Evolutionary conservation across 2,797 vertebrate genomes (phyloP).

Genomic region (Mastacembelus armatus): DNA sequence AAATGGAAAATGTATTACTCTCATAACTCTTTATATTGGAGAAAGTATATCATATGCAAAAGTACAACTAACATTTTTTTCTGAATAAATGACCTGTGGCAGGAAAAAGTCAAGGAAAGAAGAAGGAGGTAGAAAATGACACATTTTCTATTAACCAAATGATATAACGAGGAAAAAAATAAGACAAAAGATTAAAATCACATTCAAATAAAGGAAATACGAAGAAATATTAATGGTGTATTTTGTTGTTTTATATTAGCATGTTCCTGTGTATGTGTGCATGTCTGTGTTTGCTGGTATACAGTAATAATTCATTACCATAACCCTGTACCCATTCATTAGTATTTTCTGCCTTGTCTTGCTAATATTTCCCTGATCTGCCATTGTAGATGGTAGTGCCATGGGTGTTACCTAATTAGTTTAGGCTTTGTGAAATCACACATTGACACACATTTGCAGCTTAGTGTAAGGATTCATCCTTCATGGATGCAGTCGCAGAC

Average conservation of each 20-base stretch:
- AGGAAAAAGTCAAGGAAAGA: neutral
- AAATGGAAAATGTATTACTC: constrained; percentile 49
- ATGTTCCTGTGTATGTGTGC: neutral
- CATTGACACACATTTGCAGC: constrained; percentile 19
- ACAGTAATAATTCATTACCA: constrained; percentile 49
- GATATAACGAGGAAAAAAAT: neutral
- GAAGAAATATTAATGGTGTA: neutral
- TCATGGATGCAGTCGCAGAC: constrained; percentile 60
- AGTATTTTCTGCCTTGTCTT: constrained; percentile 64
- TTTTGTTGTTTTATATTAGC: neutral
- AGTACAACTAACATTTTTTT: constrained; percentile 8
- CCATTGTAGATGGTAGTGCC: constrained; percentile 57
- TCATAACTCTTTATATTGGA: constrained; percentile 21
- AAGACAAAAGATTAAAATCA: neutral
- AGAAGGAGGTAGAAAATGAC: neutral
- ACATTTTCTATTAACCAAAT: neutral
- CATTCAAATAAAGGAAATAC: neutral
- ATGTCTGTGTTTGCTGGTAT: constrained; percentile 22
- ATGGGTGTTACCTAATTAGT: constrained; percentile 70
- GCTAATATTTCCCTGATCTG: constrained; percentile 62
- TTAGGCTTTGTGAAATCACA: constrained; percentile 56
- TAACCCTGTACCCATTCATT: constrained; percentile 54
- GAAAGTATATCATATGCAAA: constrained; percentile 9
- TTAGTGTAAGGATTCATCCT: constrained; percentile 73
- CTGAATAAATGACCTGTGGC: neutral